Evolutionary conservation across 2,797 vertebrate species (phyloP).

Genomic region (Fratercula arctica): DNA sequence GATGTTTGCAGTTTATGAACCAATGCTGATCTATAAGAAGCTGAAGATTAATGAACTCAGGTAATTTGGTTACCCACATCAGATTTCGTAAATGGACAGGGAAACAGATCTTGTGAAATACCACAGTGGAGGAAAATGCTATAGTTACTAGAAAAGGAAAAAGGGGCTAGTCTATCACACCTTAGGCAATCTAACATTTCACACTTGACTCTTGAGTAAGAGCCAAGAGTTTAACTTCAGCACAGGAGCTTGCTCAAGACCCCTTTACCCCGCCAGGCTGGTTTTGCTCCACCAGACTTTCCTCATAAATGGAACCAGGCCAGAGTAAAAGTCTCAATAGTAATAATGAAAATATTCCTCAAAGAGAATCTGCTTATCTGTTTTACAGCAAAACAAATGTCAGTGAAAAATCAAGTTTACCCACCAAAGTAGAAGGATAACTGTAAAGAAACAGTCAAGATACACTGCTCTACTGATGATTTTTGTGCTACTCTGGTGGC

Average conservation of each 20-base stretch:
- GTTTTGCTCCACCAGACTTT: slow-evolving; percentile 39
- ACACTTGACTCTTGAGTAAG: slow-evolving; percentile 6
- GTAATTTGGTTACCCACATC: not conserved
- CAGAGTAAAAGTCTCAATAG: slow-evolving; percentile 20
- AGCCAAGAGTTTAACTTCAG: slow-evolving; percentile 19
- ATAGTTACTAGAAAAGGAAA: not conserved
- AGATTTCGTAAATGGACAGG: not conserved
- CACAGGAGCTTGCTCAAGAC: slow-evolving; percentile 40
- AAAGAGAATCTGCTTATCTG: slow-evolving; percentile 28
- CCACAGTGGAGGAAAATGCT: not conserved
- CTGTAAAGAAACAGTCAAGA: not conserved
- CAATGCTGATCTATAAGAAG: not conserved
- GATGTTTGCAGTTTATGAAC: not conserved
- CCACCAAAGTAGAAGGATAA: not conserved
- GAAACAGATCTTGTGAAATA: slow-evolving; percentile 12
- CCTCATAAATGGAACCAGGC: slow-evolving; percentile 31
- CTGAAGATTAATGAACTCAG: not conserved
- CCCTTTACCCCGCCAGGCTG: not conserved
- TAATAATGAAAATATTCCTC: not conserved
- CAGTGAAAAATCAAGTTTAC: not conserved
- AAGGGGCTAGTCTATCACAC: not conserved
- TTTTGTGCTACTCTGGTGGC: not conserved
- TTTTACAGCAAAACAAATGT: slow-evolving; percentile 29
- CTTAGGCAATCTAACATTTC: slow-evolving; percentile 11
- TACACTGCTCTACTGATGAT: not conserved